Percentiles rank a stretch among this genome's conserved stretches.
phyloP scores from a whole-genome alignment of 2,113 vertebrate species.

The Acanthisitta chloris region DNA sequence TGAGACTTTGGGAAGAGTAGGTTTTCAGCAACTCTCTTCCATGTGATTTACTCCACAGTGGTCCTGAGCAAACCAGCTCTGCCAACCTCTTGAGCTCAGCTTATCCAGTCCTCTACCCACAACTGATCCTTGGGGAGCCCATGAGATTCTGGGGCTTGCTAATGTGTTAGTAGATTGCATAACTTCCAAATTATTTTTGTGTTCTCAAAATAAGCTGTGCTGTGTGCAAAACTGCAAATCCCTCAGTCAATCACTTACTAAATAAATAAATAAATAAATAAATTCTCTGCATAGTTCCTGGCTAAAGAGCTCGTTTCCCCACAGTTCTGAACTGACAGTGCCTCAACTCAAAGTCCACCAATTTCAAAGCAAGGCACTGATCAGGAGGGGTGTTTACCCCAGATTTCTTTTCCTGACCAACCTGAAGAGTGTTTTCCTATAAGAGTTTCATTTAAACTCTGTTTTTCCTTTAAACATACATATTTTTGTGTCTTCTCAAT shows the following conservation, averaged over 20 bases:
- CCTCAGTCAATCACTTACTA: background rate
- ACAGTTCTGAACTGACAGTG: background rate
- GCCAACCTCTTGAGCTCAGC: background rate
- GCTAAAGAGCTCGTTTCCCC: background rate
- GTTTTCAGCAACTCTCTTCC: background rate
- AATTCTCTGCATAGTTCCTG: background rate
- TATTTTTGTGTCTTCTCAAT: background rate
- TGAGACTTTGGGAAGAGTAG: background rate
- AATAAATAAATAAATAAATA: background rate
- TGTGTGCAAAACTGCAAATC: background rate
- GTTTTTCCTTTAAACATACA: background rate
- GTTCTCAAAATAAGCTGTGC: background rate
- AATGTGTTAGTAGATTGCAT: rapidly evolving
- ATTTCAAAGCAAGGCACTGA: background rate
- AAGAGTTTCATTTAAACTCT: background rate
- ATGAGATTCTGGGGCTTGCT: background rate
- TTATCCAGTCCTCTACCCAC: background rate
- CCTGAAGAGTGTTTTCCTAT: background rate
- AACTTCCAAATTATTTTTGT: background rate
- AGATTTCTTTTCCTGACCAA: background rate
- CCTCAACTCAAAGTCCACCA: background rate
- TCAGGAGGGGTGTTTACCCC: background rate
- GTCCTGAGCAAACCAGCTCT: background rate
- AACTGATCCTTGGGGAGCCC: background rate
- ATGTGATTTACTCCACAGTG: background rate